Evolutionary conservation across 2,797 vertebrate genomes (phyloP).

Genomic region (Moxostoma hubbsi): DNA sequence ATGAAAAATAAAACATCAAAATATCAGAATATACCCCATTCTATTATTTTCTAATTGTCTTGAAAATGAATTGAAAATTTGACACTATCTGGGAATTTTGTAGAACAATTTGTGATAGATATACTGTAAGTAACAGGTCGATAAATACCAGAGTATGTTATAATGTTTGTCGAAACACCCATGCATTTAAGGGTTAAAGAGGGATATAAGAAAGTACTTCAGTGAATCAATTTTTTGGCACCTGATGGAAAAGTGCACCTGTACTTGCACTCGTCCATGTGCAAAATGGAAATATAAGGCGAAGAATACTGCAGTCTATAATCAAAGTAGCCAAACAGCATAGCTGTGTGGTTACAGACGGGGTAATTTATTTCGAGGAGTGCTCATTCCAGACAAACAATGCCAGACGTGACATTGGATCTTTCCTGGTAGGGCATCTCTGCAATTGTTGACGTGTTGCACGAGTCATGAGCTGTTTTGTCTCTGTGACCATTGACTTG

Average conservation of each 20-base stretch:
- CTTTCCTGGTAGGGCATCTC: neutral
- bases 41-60: no score
- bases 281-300: neutral
- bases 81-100: no score
- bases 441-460: neutral
- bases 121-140: no score
- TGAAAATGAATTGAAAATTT: no score
- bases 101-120: no score
- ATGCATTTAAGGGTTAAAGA: neutral
- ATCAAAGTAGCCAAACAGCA: slow-evolving; percentile 17
- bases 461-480: neutral
- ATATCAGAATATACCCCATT: no score
- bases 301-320: neutral
- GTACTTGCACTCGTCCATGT: neutral
- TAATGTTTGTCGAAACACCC: no score
- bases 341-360: neutral
- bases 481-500: neutral
- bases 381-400: neutral
- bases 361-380: neutral
- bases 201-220: neutral
- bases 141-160: no score
- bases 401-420: neutral
- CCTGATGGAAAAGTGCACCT: neutral
- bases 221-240: neutral
- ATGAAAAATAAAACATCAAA: no score